These are phyloP conservation scores for Drosophila littoralis DNA, from an alignment of 1,140 invertebrate genomes.

Conservation along the genomic window DNA sequence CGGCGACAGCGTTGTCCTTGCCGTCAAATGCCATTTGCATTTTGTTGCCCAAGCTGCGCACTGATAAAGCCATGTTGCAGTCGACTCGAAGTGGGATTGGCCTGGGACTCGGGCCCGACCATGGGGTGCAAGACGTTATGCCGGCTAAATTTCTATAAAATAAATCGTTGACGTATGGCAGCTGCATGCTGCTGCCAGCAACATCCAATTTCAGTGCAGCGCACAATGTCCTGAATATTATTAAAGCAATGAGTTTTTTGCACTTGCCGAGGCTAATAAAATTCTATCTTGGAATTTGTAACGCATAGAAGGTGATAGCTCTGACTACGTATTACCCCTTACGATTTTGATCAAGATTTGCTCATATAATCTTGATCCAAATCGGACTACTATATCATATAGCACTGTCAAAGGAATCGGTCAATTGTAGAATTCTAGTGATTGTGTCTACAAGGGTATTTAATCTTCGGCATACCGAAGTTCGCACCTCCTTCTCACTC, in stretches of 20 bases:
- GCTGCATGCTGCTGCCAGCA: constrained; percentile 30
- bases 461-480: too few species aligned
- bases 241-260: constrained; percentile 52
- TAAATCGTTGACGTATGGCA: constrained; percentile 68
- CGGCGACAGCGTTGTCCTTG: constrained; percentile 50
- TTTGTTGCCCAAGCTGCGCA: constrained; percentile 34
- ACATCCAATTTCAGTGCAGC: constrained; percentile 68
- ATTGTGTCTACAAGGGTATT: too few species aligned
- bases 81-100: constrained; percentile 1
- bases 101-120: constrained; percentile 6
- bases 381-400: too few species aligned
- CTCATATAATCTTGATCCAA: too few species aligned
- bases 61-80: constrained; percentile 72
- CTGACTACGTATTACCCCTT: too few species aligned
- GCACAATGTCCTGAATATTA: constrained; percentile 54
- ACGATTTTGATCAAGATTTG: too few species aligned
- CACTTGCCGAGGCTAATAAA: too few species aligned
- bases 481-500: too few species aligned
- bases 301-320: too few species aligned
- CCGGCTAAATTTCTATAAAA: constrained; percentile 59
- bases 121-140: background rate
- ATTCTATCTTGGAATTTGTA: too few species aligned
- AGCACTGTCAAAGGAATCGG: too few species aligned
- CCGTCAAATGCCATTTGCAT: constrained; percentile 75
- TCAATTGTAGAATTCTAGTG: too few species aligned